phyloP scores from a whole-genome alignment of 2,888 invertebrate genomes.

The Ophraella communa region DNA sequence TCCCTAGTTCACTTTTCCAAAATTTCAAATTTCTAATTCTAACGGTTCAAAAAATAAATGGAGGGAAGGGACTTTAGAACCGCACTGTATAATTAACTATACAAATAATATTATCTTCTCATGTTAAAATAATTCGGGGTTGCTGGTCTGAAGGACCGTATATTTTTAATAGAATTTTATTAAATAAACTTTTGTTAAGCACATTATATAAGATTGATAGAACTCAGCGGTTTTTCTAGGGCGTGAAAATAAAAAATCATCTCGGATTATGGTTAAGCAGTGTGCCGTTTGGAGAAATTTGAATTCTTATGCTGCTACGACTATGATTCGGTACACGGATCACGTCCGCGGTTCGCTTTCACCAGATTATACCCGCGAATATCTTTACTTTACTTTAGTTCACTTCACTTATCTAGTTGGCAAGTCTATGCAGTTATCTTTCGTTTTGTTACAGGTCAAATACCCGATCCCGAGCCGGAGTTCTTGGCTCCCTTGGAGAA shows the following conservation, averaged over 20 bases:
- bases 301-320: slow-evolving; percentile 55
- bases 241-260: slow-evolving; percentile 49
- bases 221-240: not conserved
- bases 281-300: slow-evolving; percentile 57
- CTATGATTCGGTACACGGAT: slow-evolving; percentile 54
- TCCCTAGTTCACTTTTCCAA: too few species aligned
- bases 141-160: too few species aligned
- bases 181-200: too few species aligned
- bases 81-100: too few species aligned
- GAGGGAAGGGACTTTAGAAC: too few species aligned
- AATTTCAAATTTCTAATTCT: too few species aligned
- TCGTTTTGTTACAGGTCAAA: slow-evolving; percentile 64
- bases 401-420: slow-evolving; percentile 58
- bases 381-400: slow-evolving; percentile 60
- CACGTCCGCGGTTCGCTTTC: slow-evolving; percentile 57
- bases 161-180: too few species aligned
- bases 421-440: slow-evolving; percentile 52
- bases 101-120: too few species aligned
- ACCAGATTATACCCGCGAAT: slow-evolving; percentile 57
- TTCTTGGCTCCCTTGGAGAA: slow-evolving; percentile 86
- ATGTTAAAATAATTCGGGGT: too few species aligned
- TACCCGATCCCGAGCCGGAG: slow-evolving; percentile 73
- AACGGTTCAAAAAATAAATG: too few species aligned
- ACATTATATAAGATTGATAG: not conserved
- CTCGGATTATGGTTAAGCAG: slow-evolving; percentile 40